Conservation (phyloP, 2,797 vertebrate genomes). For the Acanthurus leucopareius region DNA sequence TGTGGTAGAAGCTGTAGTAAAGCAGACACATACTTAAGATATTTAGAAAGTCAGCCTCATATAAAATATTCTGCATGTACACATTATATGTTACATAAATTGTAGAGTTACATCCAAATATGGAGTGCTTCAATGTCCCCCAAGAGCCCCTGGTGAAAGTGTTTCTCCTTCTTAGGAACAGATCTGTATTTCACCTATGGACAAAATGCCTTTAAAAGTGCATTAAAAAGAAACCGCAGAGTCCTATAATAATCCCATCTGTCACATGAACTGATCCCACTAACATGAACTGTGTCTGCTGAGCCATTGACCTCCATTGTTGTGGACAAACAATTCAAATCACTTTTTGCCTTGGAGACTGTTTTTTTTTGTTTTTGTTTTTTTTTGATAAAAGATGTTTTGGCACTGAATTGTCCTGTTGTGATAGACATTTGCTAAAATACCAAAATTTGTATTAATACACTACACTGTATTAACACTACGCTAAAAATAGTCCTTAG, state of each 20-base stretch:
- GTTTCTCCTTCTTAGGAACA: background rate
- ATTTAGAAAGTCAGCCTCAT: conserved; percentile 3
- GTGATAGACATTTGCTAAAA: background rate
- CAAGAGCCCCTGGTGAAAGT: background rate
- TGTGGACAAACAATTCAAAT: background rate
- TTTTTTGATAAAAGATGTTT: background rate
- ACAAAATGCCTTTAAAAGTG: too few relatives aligned
- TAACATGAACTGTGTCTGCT: background rate
- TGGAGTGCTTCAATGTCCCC: conserved; percentile 12
- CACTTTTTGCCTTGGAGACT: background rate
- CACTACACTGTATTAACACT: background rate
- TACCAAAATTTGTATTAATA: background rate
- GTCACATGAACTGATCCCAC: background rate
- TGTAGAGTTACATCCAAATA: conserved; percentile 29
- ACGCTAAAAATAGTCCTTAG: background rate
- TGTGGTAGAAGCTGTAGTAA: background rate
- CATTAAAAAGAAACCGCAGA: background rate
- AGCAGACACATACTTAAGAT: conserved; percentile 8
- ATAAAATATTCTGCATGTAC: conserved; percentile 2
- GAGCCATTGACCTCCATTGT: background rate
- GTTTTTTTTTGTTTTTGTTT: background rate
- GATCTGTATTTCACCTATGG: background rate
- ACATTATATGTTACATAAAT: background rate
- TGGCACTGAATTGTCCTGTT: background rate
- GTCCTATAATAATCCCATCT: background rate